Conservation (phyloP, 2,888 invertebrate species). For the Orthonevra nobilis region DNA sequence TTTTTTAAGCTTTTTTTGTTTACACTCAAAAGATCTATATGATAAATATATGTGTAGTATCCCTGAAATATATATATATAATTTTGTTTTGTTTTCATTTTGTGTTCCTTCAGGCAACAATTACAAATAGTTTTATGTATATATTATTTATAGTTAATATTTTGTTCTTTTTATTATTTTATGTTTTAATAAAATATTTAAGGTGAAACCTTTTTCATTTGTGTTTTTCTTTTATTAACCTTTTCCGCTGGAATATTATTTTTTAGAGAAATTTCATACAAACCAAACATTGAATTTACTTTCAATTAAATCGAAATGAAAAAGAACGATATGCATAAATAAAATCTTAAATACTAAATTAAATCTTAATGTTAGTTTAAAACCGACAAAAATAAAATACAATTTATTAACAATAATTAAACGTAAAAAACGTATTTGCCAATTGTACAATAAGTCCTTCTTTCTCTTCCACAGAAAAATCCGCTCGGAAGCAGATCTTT, state of each 20-base stretch:
- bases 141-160: constrained; percentile 64
- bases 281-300: constrained; percentile 17
- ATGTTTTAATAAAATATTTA: constrained; percentile 44
- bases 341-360: constrained; percentile 13
- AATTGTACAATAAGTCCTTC: constrained; percentile 70
- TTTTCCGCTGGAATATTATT: constrained; percentile 74
- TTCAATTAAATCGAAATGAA: constrained; percentile 11
- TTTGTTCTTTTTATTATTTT: constrained; percentile 50
- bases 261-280: constrained; percentile 77
- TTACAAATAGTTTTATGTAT: constrained; percentile 57
- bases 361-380: constrained; percentile 25
- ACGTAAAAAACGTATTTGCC: constrained; percentile 68
- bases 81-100: constrained; percentile 33
- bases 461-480: constrained; percentile 68
- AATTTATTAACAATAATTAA: constrained; percentile 60
- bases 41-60: constrained; percentile 65
- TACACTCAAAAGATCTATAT: constrained; percentile 63
- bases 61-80: constrained; percentile 63
- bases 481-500: constrained; percentile 48
- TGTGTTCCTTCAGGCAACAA: constrained; percentile 62
- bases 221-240: constrained; percentile 45
- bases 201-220: constrained; percentile 70
- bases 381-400: constrained; percentile 49
- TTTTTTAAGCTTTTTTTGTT: constrained; percentile 44
- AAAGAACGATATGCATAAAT: constrained; percentile 15